Percentiles rank a stretch among this genome's conserved stretches.
Evolutionary conservation across 2,797 vertebrate species (phyloP).

Genomic region (Labroides dimidiatus): DNA sequence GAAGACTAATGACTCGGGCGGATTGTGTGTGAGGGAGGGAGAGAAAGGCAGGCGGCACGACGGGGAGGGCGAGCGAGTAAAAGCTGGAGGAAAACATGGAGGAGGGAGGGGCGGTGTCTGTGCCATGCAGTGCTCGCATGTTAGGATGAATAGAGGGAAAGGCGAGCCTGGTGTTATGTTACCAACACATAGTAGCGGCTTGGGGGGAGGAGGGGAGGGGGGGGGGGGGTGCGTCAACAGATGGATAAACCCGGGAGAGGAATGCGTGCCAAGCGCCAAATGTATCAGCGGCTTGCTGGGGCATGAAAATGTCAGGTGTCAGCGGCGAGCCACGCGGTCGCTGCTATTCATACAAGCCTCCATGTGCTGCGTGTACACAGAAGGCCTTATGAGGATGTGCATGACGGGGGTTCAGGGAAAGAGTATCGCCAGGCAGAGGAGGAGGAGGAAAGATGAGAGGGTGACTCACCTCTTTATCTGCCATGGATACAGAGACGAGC

Average conservation of each 20-base stretch:
- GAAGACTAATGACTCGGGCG: conserved; percentile 64
- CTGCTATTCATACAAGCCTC: conserved; percentile 79
- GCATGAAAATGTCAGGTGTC: conserved; percentile 85
- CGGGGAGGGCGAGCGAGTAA: conserved; percentile 32
- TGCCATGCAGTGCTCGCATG: conserved; percentile 75
- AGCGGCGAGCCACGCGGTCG: conserved; percentile 74
- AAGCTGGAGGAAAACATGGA: conserved; percentile 57
- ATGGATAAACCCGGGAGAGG: conserved; percentile 81
- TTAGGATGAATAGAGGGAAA: conserved; percentile 75
- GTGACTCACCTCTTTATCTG: conserved; percentile 80
- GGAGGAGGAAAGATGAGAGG: conserved; percentile 58
- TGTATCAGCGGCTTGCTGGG: conserved; percentile 78
- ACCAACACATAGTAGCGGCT: conserved; percentile 74
- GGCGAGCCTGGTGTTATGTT: conserved; percentile 74
- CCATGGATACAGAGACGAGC: conserved; percentile 67
- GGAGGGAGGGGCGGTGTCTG: conserved; percentile 62
- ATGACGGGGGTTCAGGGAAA: conserved; percentile 59
- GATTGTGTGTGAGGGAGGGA: conserved; percentile 32
- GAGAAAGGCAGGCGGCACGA: conserved; percentile 30
- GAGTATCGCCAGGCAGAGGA: conserved; percentile 64
- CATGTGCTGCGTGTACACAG: conserved; percentile 82
- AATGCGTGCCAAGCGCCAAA: conserved; percentile 80
- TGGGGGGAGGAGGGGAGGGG: conserved; percentile 52
- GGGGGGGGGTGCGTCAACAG: conserved; percentile 75
- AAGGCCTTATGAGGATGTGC: conserved; percentile 70